Evolutionary conservation across 2,888 invertebrate species (phyloP).

Genomic region (Eupsilia transversa): DNA sequence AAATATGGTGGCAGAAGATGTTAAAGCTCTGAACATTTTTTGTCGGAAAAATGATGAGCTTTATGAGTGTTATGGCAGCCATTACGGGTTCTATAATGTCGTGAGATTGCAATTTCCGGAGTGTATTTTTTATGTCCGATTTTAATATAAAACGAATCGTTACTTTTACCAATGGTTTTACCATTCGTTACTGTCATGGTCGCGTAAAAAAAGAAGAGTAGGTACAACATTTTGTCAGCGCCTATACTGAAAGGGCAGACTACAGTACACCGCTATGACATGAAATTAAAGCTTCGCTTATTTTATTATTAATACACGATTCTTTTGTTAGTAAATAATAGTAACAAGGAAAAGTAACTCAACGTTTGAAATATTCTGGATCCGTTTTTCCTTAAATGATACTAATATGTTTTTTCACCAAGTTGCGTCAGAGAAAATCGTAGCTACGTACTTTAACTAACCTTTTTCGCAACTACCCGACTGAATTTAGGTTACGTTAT

Average conservation of each 20-base stretch:
- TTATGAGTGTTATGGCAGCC: conserved; percentile 33
- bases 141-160: conserved; percentile 27
- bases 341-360: neutral
- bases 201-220: neutral
- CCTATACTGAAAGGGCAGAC: neutral
- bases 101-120: conserved; percentile 40
- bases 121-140: conserved; percentile 38
- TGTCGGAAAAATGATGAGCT: conserved; percentile 34
- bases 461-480: neutral
- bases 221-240: neutral
- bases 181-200: neutral
- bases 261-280: neutral
- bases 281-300: neutral
- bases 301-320: neutral
- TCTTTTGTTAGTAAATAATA: conserved; percentile 1
- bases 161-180: conserved; percentile 13
- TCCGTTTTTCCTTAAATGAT: neutral
- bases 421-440: neutral
- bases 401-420: neutral
- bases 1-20: conserved; percentile 58
- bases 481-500: neutral
- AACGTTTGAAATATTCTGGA: neutral
- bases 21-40: conserved; percentile 48
- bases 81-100: conserved; percentile 35
- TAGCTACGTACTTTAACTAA: neutral